These are phyloP conservation scores for Atta cephalotes DNA, from an alignment of 1,140 invertebrate genomes.

Conservation along the genomic window DNA sequence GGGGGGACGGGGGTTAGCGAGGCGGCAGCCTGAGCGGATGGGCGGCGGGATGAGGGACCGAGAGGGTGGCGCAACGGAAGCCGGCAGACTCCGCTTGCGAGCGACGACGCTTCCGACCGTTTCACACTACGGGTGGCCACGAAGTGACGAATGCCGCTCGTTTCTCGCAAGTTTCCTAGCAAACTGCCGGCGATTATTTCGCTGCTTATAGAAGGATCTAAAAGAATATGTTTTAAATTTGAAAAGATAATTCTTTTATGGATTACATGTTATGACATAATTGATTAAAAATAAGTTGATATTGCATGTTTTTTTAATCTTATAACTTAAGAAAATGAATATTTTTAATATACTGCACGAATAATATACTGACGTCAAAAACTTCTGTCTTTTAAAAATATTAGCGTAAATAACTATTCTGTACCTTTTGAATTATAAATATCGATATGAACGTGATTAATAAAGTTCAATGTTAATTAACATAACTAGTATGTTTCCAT, in stretches of 20 bases:
- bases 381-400: conserved; percentile 17
- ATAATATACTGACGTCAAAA: not conserved
- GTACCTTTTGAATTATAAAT: not conserved
- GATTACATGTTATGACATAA: not conserved
- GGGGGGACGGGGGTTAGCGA: conserved; percentile 19
- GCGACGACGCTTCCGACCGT: conserved; percentile 74
- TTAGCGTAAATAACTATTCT: not conserved
- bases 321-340: not conserved
- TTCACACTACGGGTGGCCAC: conserved; percentile 76
- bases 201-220: not conserved
- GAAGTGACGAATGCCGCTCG: conserved; percentile 55
- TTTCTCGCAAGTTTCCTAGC: conserved; percentile 29
- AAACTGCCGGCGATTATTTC: not conserved
- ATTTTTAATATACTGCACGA: not conserved
- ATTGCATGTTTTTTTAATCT: not conserved
- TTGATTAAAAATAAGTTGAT: not conserved
- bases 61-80: conserved; percentile 76
- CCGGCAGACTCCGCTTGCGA: conserved; percentile 78
- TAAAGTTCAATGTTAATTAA: conserved; percentile 52
- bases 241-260: not conserved
- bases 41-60: conserved; percentile 41
- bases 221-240: not conserved
- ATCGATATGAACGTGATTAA: conserved; percentile 21
- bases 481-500: conserved; percentile 45
- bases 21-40: conserved; percentile 21